Conservation (phyloP, 53 echinoderm and acorn worm genomes). For the Mesocentrotus franciscanus region DNA sequence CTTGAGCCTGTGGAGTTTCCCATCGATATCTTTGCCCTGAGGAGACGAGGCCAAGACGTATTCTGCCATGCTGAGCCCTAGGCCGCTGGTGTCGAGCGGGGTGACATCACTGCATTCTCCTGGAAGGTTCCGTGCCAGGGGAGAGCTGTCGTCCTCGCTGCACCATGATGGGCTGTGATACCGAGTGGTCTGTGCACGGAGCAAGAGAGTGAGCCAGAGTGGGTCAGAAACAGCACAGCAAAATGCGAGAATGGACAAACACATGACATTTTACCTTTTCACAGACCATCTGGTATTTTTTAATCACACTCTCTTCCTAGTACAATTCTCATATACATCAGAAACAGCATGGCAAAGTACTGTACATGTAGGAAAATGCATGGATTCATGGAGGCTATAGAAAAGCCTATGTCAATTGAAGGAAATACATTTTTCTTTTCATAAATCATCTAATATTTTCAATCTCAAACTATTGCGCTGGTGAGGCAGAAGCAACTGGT, state of each 20-base stretch:
- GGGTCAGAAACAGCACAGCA: not conserved
- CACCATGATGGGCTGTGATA: constrained; percentile 98
- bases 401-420: not conserved
- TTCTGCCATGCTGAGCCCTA: constrained; percentile 97
- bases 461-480: too few species aligned
- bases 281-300: not conserved
- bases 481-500: too few species aligned
- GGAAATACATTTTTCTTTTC: not conserved
- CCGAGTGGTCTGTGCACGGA: constrained; percentile 84
- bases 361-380: too few species aligned
- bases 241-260: not conserved
- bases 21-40: constrained; percentile 87
- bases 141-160: constrained; percentile 89
- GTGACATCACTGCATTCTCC: constrained; percentile 96
- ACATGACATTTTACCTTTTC: not conserved
- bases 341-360: not conserved
- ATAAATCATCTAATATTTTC: too few species aligned
- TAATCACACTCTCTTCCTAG: too few species aligned
- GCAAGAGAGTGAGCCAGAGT: not conserved
- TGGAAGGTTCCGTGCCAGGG: constrained; percentile 83
- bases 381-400: not conserved
- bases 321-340: not conserved
- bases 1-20: constrained; percentile 85
- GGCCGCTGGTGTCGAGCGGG: constrained; percentile 94
- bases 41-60: constrained; percentile 95